Evolutionary conservation across 2,113 vertebrate species (phyloP).

Genomic region (Dasyornis broadbenti): DNA sequence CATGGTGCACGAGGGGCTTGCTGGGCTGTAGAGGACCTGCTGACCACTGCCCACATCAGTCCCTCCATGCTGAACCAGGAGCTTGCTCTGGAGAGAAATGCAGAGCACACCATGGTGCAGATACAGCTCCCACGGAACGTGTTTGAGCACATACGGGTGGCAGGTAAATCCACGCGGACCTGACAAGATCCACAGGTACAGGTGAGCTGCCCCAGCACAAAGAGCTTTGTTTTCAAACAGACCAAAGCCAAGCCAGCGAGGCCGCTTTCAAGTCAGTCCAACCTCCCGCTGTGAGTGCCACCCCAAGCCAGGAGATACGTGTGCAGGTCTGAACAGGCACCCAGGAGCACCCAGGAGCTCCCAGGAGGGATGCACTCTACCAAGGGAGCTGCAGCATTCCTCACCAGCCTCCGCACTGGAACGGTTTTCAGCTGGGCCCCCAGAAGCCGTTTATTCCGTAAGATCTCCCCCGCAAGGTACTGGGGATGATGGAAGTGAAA

Average conservation of each 20-base stretch:
- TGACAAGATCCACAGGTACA: not conserved
- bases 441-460: not conserved
- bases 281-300: not conserved
- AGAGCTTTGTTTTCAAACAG: not conserved
- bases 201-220: not conserved
- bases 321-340: not conserved
- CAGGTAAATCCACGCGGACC: not conserved
- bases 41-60: not conserved
- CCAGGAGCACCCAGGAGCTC: not conserved
- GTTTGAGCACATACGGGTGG: not conserved
- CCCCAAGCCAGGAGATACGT: not conserved
- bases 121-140: accelerated
- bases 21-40: not conserved
- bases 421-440: not conserved
- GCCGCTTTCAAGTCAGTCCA: constrained; percentile 24
- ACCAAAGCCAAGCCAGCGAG: not conserved
- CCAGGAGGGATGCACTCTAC: not conserved
- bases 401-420: not conserved
- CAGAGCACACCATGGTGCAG: accelerated
- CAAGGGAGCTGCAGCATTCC: constrained; percentile 13
- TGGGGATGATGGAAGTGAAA: not conserved
- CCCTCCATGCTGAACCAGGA: not conserved
- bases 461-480: not conserved
- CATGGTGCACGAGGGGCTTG: accelerated
- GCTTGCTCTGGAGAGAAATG: not conserved